Base-by-base conservation (phyloP, 2,113 vertebrate species). In the Eidolon helvum region DNA sequence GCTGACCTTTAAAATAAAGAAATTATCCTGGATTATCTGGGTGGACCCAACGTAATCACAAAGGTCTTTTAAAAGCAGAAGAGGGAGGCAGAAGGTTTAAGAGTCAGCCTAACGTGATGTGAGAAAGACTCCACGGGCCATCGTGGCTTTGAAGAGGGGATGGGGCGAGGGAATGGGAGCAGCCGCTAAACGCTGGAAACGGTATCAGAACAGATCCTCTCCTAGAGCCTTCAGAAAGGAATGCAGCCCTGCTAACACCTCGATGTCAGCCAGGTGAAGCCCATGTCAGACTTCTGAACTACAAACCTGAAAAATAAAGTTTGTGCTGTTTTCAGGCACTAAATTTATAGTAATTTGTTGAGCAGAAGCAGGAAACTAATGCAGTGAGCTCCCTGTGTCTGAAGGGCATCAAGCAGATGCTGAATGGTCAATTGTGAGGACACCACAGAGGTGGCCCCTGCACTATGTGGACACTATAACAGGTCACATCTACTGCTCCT, bases 141-240 rank as follows among this genome's bases (percentile, higher is more conserved):
- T 5, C 19, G 18, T 11, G 61, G 68, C 24, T 69, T 3, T 59
- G 38, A 45, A 59, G n/a, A 14, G 21, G 16, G 10, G 79, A 57
- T 0, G 9, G 6, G 5, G 18, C 40, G 18, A 48, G 30, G 5
- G 38, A 30, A 55, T 4, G 18, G 10, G 4, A 15, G 55, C 22
- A 30, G 26, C 35, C 33, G 53, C 38, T 3, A 83, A 33, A 45
- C 26, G 55, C 66, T 48, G 15, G 2, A 53, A 57, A 33, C 48
- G 43, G 12, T 16, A 43, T 0, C 24, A 28, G 40, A 74, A 28
- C 7, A 50, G 50, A 61, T 45, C 43, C 66, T 87, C 33, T 30
- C 43, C 85, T 9, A 87, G 38, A 75, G 48, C 30, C 30, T 40
- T 72, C 40, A 30, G 50, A 45, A 75, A 69, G 38, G n/a, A 75